phyloP scores from a whole-genome alignment of 2,797 vertebrate genomes.

The Oryzias sinensis region DNA sequence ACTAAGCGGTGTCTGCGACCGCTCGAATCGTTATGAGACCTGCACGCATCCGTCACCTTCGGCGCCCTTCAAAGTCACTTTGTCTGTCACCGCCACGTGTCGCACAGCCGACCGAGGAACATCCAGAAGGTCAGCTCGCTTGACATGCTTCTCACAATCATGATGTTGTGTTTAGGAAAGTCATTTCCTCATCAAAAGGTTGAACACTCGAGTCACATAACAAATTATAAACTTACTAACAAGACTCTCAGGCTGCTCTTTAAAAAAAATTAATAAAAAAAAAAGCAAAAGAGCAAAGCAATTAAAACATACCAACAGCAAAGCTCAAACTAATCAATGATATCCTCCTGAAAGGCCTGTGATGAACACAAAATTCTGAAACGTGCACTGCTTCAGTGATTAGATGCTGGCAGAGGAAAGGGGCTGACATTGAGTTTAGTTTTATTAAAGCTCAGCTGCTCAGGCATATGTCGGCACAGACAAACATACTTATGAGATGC shows the following conservation, averaged over 20 bases:
- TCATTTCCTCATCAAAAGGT: conserved; percentile 41
- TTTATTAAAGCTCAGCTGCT: conserved; percentile 55
- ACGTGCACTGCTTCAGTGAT: conserved; percentile 19
- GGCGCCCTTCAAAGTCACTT: conserved; percentile 50
- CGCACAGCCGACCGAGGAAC: conserved; percentile 39
- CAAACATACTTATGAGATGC: conserved; percentile 58
- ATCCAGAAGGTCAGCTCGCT: conserved; percentile 46
- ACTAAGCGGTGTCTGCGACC: conserved; percentile 9
- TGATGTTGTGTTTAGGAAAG: conserved; percentile 37
- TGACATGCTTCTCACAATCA: conserved; percentile 32
- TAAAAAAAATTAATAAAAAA: too few relatives aligned
- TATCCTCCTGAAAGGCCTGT: conserved; percentile 19
- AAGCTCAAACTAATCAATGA: conserved; percentile 9
- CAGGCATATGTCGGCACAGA: conserved; percentile 58
- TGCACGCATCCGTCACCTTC: conserved; percentile 38
- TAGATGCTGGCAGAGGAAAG: conserved; percentile 31
- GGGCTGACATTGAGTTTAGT: conserved; percentile 11
- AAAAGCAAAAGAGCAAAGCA: background rate
- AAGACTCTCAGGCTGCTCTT: background rate
- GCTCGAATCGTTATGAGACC: conserved; percentile 44
- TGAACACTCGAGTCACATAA: conserved; percentile 33
- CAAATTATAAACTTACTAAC: conserved; percentile 3
- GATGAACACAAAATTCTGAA: conserved; percentile 16
- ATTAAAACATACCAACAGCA: conserved; percentile 8
- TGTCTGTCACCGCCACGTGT: conserved; percentile 46